A percentile compares a stretch with the other conserved stretches of the same genome.
Evolutionary conservation across 2,113 vertebrate genomes (phyloP).

Genomic region (Phrynosoma platyrhinos): DNA sequence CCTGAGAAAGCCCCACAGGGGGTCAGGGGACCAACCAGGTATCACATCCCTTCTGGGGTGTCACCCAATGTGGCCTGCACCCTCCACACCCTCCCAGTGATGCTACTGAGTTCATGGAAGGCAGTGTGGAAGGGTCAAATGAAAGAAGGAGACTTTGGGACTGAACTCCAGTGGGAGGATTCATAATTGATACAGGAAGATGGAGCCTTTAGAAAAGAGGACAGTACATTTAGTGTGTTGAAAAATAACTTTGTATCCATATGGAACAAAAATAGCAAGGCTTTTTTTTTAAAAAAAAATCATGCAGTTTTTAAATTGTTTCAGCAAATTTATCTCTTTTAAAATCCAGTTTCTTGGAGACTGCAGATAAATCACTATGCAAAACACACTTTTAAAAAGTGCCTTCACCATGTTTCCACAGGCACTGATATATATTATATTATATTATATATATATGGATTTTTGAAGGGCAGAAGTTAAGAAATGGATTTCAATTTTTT

Average conservation of each 20-base stretch:
- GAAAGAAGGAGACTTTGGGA: neutral
- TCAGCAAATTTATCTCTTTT: neutral
- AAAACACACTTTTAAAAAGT: neutral
- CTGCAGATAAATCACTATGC: neutral
- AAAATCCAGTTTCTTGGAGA: neutral
- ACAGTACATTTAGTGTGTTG: neutral
- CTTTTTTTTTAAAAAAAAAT: neutral
- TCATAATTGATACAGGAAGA: neutral
- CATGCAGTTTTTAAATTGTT: neutral
- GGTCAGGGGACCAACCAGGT: too few relatives aligned
- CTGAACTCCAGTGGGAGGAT: neutral
- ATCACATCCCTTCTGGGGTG: too few relatives aligned
- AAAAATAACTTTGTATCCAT: neutral
- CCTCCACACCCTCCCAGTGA: too few relatives aligned
- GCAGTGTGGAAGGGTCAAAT: neutral
- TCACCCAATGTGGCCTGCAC: too few relatives aligned
- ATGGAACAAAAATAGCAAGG: neutral
- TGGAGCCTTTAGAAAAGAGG: neutral
- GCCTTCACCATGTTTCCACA: neutral
- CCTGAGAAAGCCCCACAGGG: too few relatives aligned
- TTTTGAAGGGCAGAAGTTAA: neutral
- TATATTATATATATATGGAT: slow-evolving; percentile 3
- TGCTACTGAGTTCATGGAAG: neutral
- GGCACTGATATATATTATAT: neutral
- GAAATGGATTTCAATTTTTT: neutral